These are phyloP conservation scores for Lophotriccus pileatus DNA, from an alignment of 2,797 vertebrate species.

Conservation along the genomic window DNA sequence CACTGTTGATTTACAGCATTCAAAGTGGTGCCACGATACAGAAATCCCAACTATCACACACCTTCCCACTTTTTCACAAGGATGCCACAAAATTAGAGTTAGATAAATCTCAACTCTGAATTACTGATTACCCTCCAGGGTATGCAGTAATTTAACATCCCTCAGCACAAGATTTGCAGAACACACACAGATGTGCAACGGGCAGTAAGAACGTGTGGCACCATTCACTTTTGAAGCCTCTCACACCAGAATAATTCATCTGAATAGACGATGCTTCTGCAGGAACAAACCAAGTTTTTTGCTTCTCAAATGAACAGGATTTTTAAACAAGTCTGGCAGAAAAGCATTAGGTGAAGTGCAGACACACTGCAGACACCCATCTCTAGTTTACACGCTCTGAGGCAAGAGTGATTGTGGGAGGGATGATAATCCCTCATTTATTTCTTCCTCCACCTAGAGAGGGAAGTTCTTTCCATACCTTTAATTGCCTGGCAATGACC, in stretches of 20 bases:
- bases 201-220: background rate
- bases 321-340: background rate
- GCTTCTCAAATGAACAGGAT: background rate
- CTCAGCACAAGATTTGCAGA: background rate
- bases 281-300: background rate
- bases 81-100: background rate
- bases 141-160: background rate
- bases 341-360: background rate
- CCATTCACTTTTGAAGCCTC: background rate
- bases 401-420: rapidly evolving
- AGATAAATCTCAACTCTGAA: background rate
- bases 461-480: background rate
- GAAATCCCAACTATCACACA: background rate
- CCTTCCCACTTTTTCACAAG: background rate
- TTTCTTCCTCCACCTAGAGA: background rate
- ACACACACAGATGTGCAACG: rapidly evolving
- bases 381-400: background rate
- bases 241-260: background rate
- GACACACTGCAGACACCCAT: background rate
- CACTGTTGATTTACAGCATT: background rate
- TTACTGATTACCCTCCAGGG: background rate
- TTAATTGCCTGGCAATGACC: background rate
- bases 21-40: background rate
- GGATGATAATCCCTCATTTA: background rate
- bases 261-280: background rate